Evolutionary conservation across 1,140 invertebrate species (phyloP), one percentile per base, ranked within the genome.

Genomic region (Drosophila sp.): DNA sequence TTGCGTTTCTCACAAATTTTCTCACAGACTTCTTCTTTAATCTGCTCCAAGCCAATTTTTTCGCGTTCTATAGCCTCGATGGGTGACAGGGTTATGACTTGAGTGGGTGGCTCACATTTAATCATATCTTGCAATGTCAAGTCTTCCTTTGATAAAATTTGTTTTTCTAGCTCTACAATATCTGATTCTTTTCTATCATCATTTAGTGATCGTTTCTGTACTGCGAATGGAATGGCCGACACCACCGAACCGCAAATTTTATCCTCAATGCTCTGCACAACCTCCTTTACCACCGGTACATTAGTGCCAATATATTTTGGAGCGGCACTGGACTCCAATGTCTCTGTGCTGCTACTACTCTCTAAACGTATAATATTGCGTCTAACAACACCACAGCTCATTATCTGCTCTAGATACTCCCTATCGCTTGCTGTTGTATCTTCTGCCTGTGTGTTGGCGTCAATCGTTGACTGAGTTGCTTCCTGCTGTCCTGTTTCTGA

Each of bases 341-440:
- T 70, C 33, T 89, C 84, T 5, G 77, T 84, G 40, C 84, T 89
- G 61, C 73, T 69, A 75, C 56, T 75, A 56, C 77, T 91, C 60
- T 91, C 90, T 61, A 91, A 72, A 17, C 87, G 80, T 63, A 79
- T 58, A 56, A 91, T 85, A 47, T 91, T 90, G 32, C 83, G 73
- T 60, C 90, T 89, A 29, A 91, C 90, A 67, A 89, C 90, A 29
- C 90, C 86, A 57, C 80, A 82, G 47, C 81, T 77, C 81, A 90
- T 90, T 27, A 90, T 90, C 57, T 90, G 78, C 44, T 90, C 86
- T 81, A 90, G 70, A 23, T 90, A 90, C 40, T 85, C 81, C 62
- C 81, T 90, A 90, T 90, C 85, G 64, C 76, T 87, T 47, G 84
- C 58, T 60, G 38, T 38, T 35, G 35, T 75, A 1, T 67, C 71